phyloP scores from a whole-genome alignment of 2,113 vertebrate genomes.

The Pontoporia blainvillei region DNA sequence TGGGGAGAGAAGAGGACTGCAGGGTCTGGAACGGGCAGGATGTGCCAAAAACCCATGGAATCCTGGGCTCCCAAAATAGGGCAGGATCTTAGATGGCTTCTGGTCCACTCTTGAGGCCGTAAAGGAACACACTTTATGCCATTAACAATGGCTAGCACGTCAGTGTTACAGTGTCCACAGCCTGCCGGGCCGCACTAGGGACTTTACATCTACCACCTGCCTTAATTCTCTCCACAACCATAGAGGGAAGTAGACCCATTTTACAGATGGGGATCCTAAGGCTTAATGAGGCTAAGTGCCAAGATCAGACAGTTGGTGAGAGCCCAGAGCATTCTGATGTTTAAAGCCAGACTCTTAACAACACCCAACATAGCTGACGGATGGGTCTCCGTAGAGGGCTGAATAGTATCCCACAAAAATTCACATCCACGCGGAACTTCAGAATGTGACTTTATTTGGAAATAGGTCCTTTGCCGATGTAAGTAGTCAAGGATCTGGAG shows the following conservation, averaged over 20 bases:
- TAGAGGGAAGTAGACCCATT: not conserved
- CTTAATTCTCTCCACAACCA: not conserved
- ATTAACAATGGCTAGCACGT: not conserved
- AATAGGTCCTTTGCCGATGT: not conserved
- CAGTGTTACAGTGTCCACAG: fast-evolving
- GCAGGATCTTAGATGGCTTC: not conserved
- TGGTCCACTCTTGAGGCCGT: too few relatives aligned
- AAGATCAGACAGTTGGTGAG: not conserved
- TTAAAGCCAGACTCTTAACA: not conserved
- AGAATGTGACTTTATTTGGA: slow-evolving; percentile 21
- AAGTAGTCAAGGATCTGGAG: not conserved
- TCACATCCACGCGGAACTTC: not conserved
- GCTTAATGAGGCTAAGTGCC: not conserved
- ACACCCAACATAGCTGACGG: not conserved
- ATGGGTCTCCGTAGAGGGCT: not conserved
- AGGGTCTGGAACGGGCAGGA: not conserved
- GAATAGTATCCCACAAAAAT: not conserved
- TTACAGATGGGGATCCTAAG: not conserved
- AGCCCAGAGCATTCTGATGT: not conserved
- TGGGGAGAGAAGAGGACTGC: not conserved
- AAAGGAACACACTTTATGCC: not conserved
- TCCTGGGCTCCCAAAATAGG: not conserved
- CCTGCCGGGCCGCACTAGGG: not conserved
- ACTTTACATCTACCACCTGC: not conserved
- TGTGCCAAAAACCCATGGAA: not conserved